Evolutionary conservation across 2,888 invertebrate genomes (phyloP), one percentile per base, ranked within the genome.

Genomic region (Argyresthia goedartella): DNA sequence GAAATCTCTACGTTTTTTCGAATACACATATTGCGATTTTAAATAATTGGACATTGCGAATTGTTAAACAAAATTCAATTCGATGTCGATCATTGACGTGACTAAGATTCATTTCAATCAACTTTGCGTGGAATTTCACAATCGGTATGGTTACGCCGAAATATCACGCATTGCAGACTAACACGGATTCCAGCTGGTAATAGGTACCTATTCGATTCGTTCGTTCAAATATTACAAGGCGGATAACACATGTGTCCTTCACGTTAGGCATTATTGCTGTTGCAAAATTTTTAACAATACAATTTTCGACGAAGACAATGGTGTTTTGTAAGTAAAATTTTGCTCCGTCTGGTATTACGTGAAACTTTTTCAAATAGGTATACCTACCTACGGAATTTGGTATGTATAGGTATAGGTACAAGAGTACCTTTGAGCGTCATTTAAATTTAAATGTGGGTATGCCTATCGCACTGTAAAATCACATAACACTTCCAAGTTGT

Each of bases 1-100:
- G 56, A 88, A 89, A 54, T 78, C 71, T 55, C 69, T 76, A 39
- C 89, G 76, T 46, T 69, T 60, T 60, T 88, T 89, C 9, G 79
- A 72, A 57, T 89, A 89, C 54, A 78, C 78, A 52, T 25, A 25
- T 25, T 25, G 25, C 6, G 25, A 25, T 25, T 25, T 25, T 4
- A 25, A 25, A 25, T 25, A 25, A 25, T 25, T 25, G 25, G 25
- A 25, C 25, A 25, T 25, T 25, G 25, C 6, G 25, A 25, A 25
- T 25, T 25, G 25, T 25, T 25, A 25, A 6, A 25, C 25, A 81
- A 86, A 8, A 41, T n/a, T 41, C 41, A 4, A 4, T 34, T 71
- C 63, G 11, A 61, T 56, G 43, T 73, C 62, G 70, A 71, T 73
- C 2, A 41, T 41, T 41, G 11, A 41, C 13, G 25, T 25, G 25